Evolutionary conservation across 2,888 invertebrate genomes (phyloP).

Genomic region (Chromoteleia sp.): DNA sequence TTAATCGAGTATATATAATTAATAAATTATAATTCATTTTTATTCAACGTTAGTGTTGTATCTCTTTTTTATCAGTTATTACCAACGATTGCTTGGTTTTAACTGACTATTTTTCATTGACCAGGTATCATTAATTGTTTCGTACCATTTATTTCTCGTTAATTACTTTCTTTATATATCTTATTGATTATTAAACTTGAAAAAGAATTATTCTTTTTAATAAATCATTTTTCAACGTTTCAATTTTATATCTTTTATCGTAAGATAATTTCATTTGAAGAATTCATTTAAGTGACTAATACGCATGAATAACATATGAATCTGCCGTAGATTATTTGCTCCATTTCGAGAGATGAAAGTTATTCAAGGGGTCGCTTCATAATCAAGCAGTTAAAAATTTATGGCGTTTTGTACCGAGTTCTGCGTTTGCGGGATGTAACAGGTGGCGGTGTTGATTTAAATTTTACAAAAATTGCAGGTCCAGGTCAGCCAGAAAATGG

Average conservation of each 20-base stretch:
- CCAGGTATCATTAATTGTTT: too few relatives aligned
- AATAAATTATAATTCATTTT: too few relatives aligned
- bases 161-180: too few relatives aligned
- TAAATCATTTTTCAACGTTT: not conserved
- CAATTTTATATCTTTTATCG: not conserved
- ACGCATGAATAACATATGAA: constrained; percentile 13
- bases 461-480: constrained; percentile 13
- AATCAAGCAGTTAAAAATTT: constrained; percentile 56
- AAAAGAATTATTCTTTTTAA: too few relatives aligned
- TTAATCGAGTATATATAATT: too few relatives aligned
- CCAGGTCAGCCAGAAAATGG: not conserved
- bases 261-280: constrained; percentile 12
- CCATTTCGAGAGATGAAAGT: constrained; percentile 9
- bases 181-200: too few relatives aligned
- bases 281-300: constrained; percentile 12
- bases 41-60: too few relatives aligned
- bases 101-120: too few relatives aligned
- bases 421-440: constrained; percentile 34
- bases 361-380: constrained; percentile 44
- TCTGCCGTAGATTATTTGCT: not conserved
- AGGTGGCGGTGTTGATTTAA: constrained; percentile 39
- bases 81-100: too few relatives aligned
- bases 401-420: constrained; percentile 17
- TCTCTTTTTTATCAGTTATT: too few relatives aligned
- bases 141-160: too few relatives aligned